Base-by-base conservation (phyloP, 2,888 invertebrate genomes). In the Eupithecia subfuscata region DNA sequence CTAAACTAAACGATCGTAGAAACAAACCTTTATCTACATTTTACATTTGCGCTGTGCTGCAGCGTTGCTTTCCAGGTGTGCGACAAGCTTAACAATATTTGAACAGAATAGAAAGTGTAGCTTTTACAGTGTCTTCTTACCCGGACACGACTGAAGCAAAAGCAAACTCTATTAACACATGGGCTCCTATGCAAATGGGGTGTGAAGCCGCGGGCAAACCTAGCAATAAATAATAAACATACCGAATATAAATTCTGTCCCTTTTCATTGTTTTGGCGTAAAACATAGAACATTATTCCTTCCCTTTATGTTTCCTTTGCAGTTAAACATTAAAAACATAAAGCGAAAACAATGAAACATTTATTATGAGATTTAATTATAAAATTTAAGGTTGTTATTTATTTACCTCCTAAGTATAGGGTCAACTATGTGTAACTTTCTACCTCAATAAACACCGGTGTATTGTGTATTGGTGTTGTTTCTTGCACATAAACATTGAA, bases 241-340 rank as follows among this genome's bases (percentile, higher is more conserved):
- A 34, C 34, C 1, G 30, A 16, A 64, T 9, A 34, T 64, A 64
- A 34, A 64, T 34, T 64, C 11, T 30, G 64, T 34, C 34, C 64
- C 64, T 34, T 30, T 34, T 34, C 34, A 18, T 64, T 64, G 64
- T 64, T 34, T 34, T 64, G 64, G 30, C 64, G 34, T 2, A 34
- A 64, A 16, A 64, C 30, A n/a, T n/a, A 30, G 63, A 30, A 63
- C 1, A 64, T 64, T 16, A 64, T 22, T 7, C 34, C 34, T 34
- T 64, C 16, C 34, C 30, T 64, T 60, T 56, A 52, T n/a, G 6
- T 60, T 60, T 18, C 64, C 64, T 64, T 64, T 64, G 64, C 34
- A 18, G 64, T 64, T 34, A 3, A 64, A 34, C 64, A 18, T 64
- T 34, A 5, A 14, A 7, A 34, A 64, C 18, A 64, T 64, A 64